Evolutionary conservation across 2,797 vertebrate genomes (phyloP).

Genomic region (Neostethus bicornis): DNA sequence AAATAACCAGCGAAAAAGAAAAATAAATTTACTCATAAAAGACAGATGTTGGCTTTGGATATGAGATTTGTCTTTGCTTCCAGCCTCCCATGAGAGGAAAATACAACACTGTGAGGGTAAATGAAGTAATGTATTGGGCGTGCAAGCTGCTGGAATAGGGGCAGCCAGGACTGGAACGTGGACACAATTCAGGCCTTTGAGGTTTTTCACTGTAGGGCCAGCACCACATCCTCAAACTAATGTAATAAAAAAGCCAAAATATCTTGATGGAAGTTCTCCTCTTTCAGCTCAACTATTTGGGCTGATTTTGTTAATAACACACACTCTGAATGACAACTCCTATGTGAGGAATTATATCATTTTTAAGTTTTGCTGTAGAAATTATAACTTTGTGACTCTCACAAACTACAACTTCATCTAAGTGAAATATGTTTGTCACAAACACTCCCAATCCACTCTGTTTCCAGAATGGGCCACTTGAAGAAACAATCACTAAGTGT

Average conservation of each 20-base stretch:
- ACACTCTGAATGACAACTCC: not conserved
- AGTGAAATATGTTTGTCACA: constrained; percentile 16
- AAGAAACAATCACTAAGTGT: constrained; percentile 65
- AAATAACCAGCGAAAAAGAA: constrained; percentile 58
- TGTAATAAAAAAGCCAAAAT: constrained; percentile 44
- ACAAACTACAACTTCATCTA: constrained; percentile 10
- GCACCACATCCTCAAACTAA: constrained; percentile 42
- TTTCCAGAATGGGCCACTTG: constrained; percentile 63
- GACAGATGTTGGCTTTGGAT: constrained; percentile 65
- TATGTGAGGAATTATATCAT: not conserved
- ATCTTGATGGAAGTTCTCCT: constrained; percentile 28
- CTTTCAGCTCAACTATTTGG: constrained; percentile 27
- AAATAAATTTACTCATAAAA: constrained; percentile 68
- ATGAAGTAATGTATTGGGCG: constrained; percentile 51
- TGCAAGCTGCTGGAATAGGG: constrained; percentile 56
- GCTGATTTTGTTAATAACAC: constrained; percentile 36
- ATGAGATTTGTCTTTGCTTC: constrained; percentile 51
- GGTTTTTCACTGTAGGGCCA: constrained; percentile 46
- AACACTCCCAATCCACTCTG: constrained; percentile 43
- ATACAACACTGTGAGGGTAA: constrained; percentile 56
- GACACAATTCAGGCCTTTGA: constrained; percentile 57
- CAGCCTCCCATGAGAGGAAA: constrained; percentile 55
- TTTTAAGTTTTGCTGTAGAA: not conserved
- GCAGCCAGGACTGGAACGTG: constrained; percentile 52
- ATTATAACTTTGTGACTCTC: too few relatives aligned